Evolutionary conservation across 2,113 vertebrate species (phyloP), one percentile per base, ranked within the genome.

Genomic region (Nymphicus hollandicus): DNA sequence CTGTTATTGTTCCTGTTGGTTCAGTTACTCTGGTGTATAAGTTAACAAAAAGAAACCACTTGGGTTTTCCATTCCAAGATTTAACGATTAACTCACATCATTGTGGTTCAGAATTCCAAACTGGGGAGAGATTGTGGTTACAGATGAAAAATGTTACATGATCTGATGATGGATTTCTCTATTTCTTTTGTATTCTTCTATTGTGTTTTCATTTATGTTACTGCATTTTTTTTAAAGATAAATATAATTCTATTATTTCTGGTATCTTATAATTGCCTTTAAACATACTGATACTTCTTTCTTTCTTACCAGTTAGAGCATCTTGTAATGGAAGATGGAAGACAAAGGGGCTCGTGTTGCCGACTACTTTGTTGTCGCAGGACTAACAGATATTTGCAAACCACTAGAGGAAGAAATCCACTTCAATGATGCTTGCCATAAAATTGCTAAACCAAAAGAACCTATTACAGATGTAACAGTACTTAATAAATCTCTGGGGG

Each of bases 321-420:
- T 94, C 97, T 96, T 98, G 98, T 98, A 97, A 99, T 99, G 98
- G 98, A 98, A 98, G 97, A 99, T 99, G 99, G 99, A 99, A 98
- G 99, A 99, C 98, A 99, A 99, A 98, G 99, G 99, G 58, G 99
- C 98, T 92, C 99, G 99, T 97, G 99, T 99, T 95, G 99, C 99
- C 46, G 99, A 99, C 98, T 99, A 99, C 98, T 99, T 99, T 91
- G 99, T 99, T 95, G 98, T 99, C 93, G 99, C 99, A 7, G 99
- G 99, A 93, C 98, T 99, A 82, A 99, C 99, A 4, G 98, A 99
- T 90, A 98, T 97, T 47, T 99, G 99, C 79, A 99, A 99, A 94
- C 99, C 99, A 44, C 98, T 99, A 33, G 99, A 99, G 95, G 99
- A 99, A 88, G 99, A 99, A 95, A 98, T 99, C 94, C 99, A 99